Evolutionary conservation across 2,888 invertebrate genomes (phyloP).

Genomic region (Mesorhabditis sp.): DNA sequence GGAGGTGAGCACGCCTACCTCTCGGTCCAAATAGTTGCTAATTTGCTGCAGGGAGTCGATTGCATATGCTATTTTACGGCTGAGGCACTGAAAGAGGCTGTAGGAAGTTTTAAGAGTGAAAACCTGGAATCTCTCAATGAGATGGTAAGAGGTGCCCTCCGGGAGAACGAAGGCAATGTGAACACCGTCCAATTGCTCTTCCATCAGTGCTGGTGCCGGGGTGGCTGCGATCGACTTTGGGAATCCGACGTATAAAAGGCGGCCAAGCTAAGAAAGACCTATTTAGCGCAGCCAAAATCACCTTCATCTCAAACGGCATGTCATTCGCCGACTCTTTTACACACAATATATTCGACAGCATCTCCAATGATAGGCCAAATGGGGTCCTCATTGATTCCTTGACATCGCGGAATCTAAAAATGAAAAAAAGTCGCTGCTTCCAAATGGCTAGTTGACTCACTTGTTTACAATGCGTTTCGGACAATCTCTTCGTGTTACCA

Average conservation of each 20-base stretch:
- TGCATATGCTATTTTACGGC: conserved; percentile 16
- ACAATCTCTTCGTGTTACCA: not conserved
- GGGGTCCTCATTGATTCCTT: not conserved
- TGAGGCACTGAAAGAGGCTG: conserved; percentile 12
- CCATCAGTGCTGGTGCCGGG: not conserved
- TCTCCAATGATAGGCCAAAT: conserved; percentile 33
- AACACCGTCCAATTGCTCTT: not conserved
- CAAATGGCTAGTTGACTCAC: not conserved
- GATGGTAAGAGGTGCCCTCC: not conserved
- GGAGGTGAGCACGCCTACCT: conserved; percentile 11
- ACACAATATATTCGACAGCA: conserved; percentile 40
- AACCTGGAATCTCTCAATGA: conserved; percentile 1
- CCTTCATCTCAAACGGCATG: conserved; percentile 38
- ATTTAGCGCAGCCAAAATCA: not conserved
- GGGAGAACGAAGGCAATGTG: conserved; percentile 1
- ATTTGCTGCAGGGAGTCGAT: conserved; percentile 12
- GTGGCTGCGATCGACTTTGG: not conserved
- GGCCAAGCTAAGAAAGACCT: not conserved
- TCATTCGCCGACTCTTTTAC: conserved; percentile 34
- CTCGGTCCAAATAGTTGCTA: conserved; percentile 12
- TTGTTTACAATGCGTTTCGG: not conserved
- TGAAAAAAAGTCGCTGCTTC: too few species aligned
- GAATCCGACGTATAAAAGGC: not conserved
- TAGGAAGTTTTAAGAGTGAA: not conserved
- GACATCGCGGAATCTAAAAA: not conserved